Base-by-base conservation (phyloP, 1,140 invertebrate genomes). In the Bombus vancouverensis region DNA sequence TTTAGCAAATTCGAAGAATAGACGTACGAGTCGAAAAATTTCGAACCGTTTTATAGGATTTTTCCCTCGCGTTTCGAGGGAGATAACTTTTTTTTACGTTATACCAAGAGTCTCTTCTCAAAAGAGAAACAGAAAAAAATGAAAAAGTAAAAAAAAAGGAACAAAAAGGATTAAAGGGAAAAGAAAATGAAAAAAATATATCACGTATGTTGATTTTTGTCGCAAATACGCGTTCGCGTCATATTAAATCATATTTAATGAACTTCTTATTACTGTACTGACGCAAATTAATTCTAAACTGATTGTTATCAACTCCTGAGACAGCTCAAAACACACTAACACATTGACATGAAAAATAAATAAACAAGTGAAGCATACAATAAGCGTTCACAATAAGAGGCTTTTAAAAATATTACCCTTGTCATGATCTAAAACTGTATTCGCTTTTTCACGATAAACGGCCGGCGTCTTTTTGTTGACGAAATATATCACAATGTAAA, bases 381-480 rank as follows among this genome's bases (percentile, higher is more conserved):
- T 59, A 44, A 65, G 34, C 37, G 22, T 68, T 42, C 57, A 39
- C 37, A 15, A 79, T 79, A 66, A 79, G 22, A n/a, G 18, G 39
- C 44, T 65, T 44, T 37, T 34, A 18, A 79, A 57, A 39, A 9
- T n/a, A 59, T 59, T 71, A 15, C n/a, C 32, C 18, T 34, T 22
- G 10, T 32, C 47, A 15, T 39, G 15, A n/a, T 25, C 53, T 22
- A 32, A 65, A 34, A 18, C 25, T 39, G 4, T 44, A 76, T n/a
- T 44, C 73, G n/a, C 44, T 83, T 39, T 78, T 68, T 28, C 62
- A 57, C 44, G 37, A 47, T 32, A 62, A 79, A 62, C n/a, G 37
- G 75, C 39, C 83, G 65, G 76, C 53, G 39, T 68, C 81, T 70
- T 53, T 79, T 68, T n/a, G 39, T 59, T 47, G 37, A 78, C 22